These are phyloP conservation scores for Pristionchus exspectatus DNA, from an alignment of 2,888 invertebrate species.

Conservation along the genomic window DNA sequence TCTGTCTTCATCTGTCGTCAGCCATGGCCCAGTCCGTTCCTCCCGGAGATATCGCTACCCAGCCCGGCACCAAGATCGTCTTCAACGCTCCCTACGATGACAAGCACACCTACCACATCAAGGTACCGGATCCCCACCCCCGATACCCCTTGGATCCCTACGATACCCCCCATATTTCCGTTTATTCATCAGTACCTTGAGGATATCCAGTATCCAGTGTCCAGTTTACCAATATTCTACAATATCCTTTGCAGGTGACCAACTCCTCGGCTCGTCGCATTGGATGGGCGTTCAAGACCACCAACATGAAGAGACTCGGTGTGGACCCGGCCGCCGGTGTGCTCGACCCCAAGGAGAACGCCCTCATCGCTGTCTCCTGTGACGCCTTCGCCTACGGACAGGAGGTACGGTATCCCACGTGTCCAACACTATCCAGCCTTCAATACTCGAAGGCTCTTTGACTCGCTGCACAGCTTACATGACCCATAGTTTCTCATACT, in stretches of 20 bases:
- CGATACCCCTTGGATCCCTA: background rate
- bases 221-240: background rate
- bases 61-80: slow-evolving; percentile 40
- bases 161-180: background rate
- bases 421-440: background rate
- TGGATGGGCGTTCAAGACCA: slow-evolving; percentile 21
- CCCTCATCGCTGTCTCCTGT: slow-evolving; percentile 11
- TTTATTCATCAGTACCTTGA: too few relatives aligned
- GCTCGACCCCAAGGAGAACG: slow-evolving; percentile 31
- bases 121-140: background rate
- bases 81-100: slow-evolving; percentile 33
- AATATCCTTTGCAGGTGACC: background rate
- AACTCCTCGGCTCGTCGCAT: slow-evolving; percentile 18
- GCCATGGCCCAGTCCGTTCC: slow-evolving; percentile 28
- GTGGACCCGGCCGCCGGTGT: slow-evolving; percentile 5
- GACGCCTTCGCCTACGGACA: slow-evolving; percentile 32
- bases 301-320: slow-evolving; percentile 15
- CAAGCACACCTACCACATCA: slow-evolving; percentile 45
- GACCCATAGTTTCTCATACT: too few relatives aligned
- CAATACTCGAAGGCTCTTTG: too few relatives aligned
- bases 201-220: background rate
- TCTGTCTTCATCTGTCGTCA: background rate
- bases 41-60: slow-evolving; percentile 32
- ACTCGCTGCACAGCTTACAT: too few relatives aligned
- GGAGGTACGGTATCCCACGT: background rate